Evolutionary conservation across 2,888 invertebrate genomes (phyloP).

Genomic region (Sylvicola cinctus): DNA sequence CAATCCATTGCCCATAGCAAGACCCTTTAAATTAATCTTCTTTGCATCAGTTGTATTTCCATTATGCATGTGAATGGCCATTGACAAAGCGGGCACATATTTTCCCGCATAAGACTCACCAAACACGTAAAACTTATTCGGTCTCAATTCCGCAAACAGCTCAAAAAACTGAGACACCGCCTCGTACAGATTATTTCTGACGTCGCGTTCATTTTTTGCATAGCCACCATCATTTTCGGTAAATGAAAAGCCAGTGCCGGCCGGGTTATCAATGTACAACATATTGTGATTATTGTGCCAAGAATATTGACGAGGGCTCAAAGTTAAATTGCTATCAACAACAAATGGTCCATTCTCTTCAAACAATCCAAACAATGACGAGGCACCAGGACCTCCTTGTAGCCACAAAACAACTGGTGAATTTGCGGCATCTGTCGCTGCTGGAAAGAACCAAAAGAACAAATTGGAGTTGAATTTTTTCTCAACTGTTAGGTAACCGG

Average conservation of each 20-base stretch:
- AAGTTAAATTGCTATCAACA: slow-evolving; percentile 25
- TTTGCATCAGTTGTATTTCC: slow-evolving; percentile 37
- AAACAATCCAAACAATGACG: slow-evolving; percentile 61
- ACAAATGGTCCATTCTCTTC: slow-evolving; percentile 64
- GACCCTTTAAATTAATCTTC: slow-evolving; percentile 23
- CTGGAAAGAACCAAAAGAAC: slow-evolving; percentile 86
- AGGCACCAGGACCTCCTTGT: slow-evolving; percentile 59
- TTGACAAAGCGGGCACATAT: slow-evolving; percentile 52
- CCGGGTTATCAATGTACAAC: slow-evolving; percentile 84
- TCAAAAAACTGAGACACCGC: slow-evolving; percentile 65
- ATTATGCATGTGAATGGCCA: slow-evolving; percentile 46
- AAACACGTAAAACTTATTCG: slow-evolving; percentile 63
- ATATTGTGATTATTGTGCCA: slow-evolving; percentile 66
- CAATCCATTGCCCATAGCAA: slow-evolving; percentile 56
- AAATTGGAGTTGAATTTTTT: slow-evolving; percentile 54
- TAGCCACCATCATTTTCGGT: slow-evolving; percentile 57
- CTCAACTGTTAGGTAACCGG: slow-evolving; percentile 74
- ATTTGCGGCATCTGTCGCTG: slow-evolving; percentile 30
- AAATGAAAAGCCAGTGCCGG: slow-evolving; percentile 82
- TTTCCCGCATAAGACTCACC: slow-evolving; percentile 82
- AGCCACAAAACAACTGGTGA: slow-evolving; percentile 67
- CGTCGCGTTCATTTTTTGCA: slow-evolving; percentile 55
- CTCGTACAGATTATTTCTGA: slow-evolving; percentile 58
- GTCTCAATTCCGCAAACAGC: slow-evolving; percentile 53
- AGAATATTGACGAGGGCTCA: slow-evolving; percentile 41